A percentile compares a stretch with the other conserved stretches of the same genome.
Evolutionary conservation across 2,113 vertebrate genomes (phyloP).

Genomic region (Dermatemys mawii): DNA sequence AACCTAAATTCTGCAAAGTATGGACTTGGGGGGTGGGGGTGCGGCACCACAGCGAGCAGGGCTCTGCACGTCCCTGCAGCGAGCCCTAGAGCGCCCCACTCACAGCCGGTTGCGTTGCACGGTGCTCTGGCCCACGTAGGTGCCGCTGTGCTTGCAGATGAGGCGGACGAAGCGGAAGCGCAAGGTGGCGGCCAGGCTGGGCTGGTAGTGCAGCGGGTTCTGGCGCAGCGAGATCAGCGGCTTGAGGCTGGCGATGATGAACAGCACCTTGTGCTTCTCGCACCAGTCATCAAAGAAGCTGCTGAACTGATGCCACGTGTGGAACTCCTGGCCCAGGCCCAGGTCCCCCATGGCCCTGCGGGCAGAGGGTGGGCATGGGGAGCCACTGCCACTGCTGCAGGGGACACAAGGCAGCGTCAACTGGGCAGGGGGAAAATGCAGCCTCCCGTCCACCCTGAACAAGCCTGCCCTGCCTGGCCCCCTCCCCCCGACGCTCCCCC

Average conservation of each 20-base stretch:
- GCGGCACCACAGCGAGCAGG: no score
- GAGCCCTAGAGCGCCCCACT: background rate
- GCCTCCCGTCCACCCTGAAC: background rate
- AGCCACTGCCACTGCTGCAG: background rate
- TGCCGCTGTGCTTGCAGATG: conserved; percentile 40
- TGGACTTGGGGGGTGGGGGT: background rate
- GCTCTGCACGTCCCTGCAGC: background rate
- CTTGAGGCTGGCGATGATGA: conserved; percentile 35
- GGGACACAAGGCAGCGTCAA: background rate
- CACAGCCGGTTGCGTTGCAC: conserved; percentile 12
- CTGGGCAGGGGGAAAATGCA: background rate
- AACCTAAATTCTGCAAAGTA: background rate
- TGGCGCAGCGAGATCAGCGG: background rate
- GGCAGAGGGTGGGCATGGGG: background rate
- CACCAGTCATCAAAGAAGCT: conserved; percentile 38
- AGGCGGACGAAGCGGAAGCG: conserved; percentile 32
- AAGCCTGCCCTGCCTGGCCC: background rate
- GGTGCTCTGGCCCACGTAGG: conserved; percentile 25
- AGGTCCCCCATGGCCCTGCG: background rate
- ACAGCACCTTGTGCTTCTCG: conserved; percentile 21
- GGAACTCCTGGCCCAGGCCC: conserved; percentile 20
- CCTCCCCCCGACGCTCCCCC: background rate
- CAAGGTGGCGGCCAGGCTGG: conserved; percentile 1
- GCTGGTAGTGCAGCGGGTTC: background rate
- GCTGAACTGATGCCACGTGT: conserved; percentile 34